A percentile compares a stretch with the other conserved stretches of the same genome.
Conservation (phyloP, 2,113 vertebrate species). For the Petrocephalus microphthalmus region DNA sequence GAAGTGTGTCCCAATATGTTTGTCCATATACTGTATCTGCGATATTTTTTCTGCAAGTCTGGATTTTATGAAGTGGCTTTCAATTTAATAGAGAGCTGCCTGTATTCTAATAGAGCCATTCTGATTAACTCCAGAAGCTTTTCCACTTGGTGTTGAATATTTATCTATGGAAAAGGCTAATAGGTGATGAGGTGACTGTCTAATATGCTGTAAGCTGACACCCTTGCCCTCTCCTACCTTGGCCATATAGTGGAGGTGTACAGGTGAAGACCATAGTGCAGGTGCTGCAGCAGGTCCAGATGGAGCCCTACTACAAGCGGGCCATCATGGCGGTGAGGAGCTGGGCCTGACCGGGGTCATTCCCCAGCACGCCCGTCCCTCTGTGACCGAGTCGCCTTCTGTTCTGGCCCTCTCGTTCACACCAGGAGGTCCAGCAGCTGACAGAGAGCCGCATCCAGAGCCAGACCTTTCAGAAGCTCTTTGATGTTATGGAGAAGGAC, state of each 20-base stretch:
- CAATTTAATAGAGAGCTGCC: neutral
- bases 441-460: conserved; percentile 52
- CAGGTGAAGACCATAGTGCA: conserved; percentile 42
- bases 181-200: neutral
- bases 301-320: conserved; percentile 52
- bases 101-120: neutral
- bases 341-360: neutral
- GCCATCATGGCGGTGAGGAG: conserved; percentile 54
- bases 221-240: neutral
- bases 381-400: neutral
- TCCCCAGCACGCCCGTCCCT: neutral
- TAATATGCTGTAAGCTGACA: neutral
- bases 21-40: neutral
- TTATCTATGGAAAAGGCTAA: neutral
- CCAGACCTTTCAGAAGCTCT: conserved; percentile 72
- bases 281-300: conserved; percentile 57
- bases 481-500: conserved; percentile 79
- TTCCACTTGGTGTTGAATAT: neutral
- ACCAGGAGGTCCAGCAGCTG: conserved; percentile 50
- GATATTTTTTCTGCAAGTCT: neutral
- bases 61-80: neutral
- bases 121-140: neutral
- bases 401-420: neutral
- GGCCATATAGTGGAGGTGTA: conserved; percentile 46
- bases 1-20: neutral